A percentile compares a stretch with the other conserved stretches of the same genome.
These are phyloP conservation scores for Chlamydotis undulata DNA, from an alignment of 2,113 vertebrate species.

Conservation along the genomic window DNA sequence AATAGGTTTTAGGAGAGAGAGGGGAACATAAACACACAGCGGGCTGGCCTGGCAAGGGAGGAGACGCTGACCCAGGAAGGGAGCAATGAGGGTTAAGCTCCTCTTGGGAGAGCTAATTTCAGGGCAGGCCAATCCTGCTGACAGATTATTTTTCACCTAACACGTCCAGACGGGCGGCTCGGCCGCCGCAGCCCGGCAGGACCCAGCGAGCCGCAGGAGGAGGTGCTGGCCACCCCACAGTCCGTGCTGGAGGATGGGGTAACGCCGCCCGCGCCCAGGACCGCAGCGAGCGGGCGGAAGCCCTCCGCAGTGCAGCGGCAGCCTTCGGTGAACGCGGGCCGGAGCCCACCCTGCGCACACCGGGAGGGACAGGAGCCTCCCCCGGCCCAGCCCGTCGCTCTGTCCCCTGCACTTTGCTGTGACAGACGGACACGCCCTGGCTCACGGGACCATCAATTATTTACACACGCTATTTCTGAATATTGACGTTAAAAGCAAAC, in stretches of 20 bases:
- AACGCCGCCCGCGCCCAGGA: neutral
- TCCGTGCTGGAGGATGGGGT: neutral
- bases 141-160: constrained; percentile 21
- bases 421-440: constrained; percentile 3
- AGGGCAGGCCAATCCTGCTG: constrained; percentile 49
- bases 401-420: neutral
- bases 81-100: constrained; percentile 18
- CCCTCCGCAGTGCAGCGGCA: too few relatives aligned
- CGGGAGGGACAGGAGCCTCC: rapidly evolving
- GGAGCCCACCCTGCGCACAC: neutral
- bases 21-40: neutral
- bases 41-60: neutral
- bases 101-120: constrained; percentile 17
- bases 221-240: neutral
- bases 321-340: too few relatives aligned
- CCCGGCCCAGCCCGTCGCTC: neutral
- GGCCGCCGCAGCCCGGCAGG: neutral
- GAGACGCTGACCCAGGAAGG: neutral
- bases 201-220: neutral
- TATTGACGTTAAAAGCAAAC: constrained; percentile 91
- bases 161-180: neutral
- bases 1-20: neutral
- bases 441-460: constrained; percentile 80
- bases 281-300: rapidly evolving
- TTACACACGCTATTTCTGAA: constrained; percentile 83